Evolutionary conservation across 2,797 vertebrate species (phyloP).

Genomic region (Hybognathus amarus): DNA sequence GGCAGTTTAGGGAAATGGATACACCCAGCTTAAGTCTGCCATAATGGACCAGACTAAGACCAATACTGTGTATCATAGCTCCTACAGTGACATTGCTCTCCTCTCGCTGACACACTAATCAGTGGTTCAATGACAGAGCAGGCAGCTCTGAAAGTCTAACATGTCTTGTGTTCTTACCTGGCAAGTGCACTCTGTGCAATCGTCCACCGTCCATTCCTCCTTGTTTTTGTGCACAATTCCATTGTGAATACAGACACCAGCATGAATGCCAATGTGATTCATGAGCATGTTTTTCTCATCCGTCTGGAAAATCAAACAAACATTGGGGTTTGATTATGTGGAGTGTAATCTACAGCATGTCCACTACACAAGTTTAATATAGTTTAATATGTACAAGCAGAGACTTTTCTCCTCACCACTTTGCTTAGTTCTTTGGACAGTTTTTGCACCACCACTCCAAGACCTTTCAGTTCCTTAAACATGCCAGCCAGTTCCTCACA

Average conservation of each 20-base stretch:
- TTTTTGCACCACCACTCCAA: conserved; percentile 89
- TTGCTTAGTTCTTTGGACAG: conserved; percentile 89
- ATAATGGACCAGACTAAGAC: conserved; percentile 59
- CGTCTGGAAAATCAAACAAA: conserved; percentile 73
- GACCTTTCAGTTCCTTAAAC: conserved; percentile 91
- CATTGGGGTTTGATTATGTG: not conserved
- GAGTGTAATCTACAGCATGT: not conserved
- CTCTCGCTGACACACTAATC: conserved; percentile 70
- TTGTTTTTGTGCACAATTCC: conserved; percentile 88
- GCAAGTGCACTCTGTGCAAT: conserved; percentile 96
- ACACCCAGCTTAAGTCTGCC: conserved; percentile 60
- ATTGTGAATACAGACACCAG: conserved; percentile 90
- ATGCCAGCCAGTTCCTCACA: conserved; percentile 93
- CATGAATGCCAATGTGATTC: conserved; percentile 76
- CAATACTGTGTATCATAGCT: conserved; percentile 63
- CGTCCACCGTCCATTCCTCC: conserved; percentile 95
- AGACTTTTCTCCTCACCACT: conserved; percentile 81
- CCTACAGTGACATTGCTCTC: conserved; percentile 58
- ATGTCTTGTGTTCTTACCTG: conserved; percentile 81
- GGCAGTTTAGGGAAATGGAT: conserved; percentile 62
- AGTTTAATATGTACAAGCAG: not conserved
- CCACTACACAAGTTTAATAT: not conserved
- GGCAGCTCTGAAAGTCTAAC: conserved; percentile 36
- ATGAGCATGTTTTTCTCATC: conserved; percentile 86
- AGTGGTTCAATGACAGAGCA: conserved; percentile 63